Percentiles rank a stretch among this genome's conserved stretches.
These are phyloP conservation scores for Coleophora deauratella DNA, from an alignment of 2,888 invertebrate genomes.

Conservation along the genomic window DNA sequence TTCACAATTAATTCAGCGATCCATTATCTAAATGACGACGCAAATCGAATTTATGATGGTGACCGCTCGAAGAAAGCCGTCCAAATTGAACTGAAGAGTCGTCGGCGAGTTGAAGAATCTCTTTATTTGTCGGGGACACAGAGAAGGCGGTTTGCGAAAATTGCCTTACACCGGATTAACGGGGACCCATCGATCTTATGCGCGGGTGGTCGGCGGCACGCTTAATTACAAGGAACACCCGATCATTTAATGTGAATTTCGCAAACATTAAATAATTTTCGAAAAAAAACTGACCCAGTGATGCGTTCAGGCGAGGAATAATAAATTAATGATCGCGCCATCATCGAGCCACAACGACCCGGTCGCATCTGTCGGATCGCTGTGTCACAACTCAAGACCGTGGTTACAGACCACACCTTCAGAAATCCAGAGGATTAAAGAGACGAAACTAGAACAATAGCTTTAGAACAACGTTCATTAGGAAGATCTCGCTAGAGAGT, in stretches of 20 bases:
- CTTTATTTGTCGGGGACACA: constrained; percentile 55
- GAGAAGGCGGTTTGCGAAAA: constrained; percentile 50
- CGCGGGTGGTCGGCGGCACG: constrained; percentile 58
- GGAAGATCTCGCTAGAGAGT: constrained; percentile 35
- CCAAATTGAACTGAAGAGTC: constrained; percentile 29
- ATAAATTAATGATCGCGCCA: constrained; percentile 50
- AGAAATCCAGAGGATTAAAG: constrained; percentile 14
- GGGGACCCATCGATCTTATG: constrained; percentile 54
- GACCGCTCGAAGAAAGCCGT: constrained; percentile 41
- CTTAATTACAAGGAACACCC: constrained; percentile 65
- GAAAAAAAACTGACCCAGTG: constrained; percentile 51
- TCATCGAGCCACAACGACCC: constrained; percentile 19
- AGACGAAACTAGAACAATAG: constrained; percentile 56
- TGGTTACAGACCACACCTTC: neutral
- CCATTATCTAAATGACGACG: constrained; percentile 49
- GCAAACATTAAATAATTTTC: constrained; percentile 63
- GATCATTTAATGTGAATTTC: constrained; percentile 65
- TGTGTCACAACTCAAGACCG: neutral
- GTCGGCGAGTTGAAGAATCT: constrained; percentile 29
- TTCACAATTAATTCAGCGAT: constrained; percentile 32
- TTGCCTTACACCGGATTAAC: constrained; percentile 49
- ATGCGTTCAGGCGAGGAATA: constrained; percentile 58
- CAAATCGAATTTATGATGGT: constrained; percentile 46
- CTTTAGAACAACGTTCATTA: constrained; percentile 56
- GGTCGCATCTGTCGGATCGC: constrained; percentile 3